phyloP scores from a whole-genome alignment of 2,113 vertebrate species.

The Ranitomeya imitator region DNA sequence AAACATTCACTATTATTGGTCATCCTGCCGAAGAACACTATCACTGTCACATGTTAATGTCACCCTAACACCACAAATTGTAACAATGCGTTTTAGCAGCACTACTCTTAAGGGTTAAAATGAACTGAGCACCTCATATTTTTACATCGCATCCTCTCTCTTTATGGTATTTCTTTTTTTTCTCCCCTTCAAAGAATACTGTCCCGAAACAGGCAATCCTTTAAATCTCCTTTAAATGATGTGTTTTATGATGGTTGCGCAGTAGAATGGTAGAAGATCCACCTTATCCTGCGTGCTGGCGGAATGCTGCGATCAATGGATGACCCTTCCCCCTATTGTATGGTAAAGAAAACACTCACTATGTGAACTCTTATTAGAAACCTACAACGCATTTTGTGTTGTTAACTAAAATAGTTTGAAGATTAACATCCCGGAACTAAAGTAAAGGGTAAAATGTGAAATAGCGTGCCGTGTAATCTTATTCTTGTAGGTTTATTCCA shows the following conservation, averaged over 20 bases:
- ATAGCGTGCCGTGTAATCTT: not conserved
- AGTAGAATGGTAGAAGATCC: not conserved
- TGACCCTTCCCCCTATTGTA: conserved; percentile 50
- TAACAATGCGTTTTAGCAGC: no score
- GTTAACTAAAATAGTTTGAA: conserved; percentile 14
- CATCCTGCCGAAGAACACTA: no score
- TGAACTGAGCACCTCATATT: not conserved
- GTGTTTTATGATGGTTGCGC: not conserved
- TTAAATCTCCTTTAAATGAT: not conserved
- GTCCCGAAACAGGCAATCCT: not conserved
- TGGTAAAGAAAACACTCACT: conserved; percentile 39
- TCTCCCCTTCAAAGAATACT: not conserved
- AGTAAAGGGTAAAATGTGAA: not conserved
- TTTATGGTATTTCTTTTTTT: not conserved
- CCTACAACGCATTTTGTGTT: conserved; percentile 29
- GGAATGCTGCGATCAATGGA: conserved; percentile 43
- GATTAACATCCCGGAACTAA: conserved; percentile 21
- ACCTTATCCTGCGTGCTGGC: not conserved
- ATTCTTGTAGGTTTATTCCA: not conserved
- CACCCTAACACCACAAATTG: no score
- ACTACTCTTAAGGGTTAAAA: not conserved
- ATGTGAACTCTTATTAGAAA: conserved; percentile 8
- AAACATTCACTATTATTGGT: no score
- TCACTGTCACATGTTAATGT: no score
- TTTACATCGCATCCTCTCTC: not conserved